phyloP scores from a whole-genome alignment of 1,140 invertebrate genomes.

The Zaprionus ornatus region DNA sequence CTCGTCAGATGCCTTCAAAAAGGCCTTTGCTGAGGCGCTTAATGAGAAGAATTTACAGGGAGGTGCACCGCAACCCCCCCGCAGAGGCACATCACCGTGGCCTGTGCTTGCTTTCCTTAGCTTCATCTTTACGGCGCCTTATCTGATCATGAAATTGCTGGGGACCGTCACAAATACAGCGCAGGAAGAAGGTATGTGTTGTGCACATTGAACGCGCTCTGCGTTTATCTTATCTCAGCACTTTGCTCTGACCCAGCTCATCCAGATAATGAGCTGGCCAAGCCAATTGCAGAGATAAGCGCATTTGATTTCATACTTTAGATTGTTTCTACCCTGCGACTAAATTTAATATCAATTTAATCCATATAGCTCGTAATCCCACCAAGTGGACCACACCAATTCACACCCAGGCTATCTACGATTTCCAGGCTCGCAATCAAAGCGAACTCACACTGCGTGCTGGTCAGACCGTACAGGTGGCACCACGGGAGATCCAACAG shows the following conservation, averaged over 20 bases:
- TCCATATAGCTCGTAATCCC: conserved; percentile 85
- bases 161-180: conserved; percentile 86
- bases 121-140: conserved; percentile 94
- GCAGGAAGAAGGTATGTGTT: conserved; percentile 85
- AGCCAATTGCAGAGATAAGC: conserved; percentile 53
- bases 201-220: conserved; percentile 42
- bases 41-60: conserved; percentile 66
- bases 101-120: conserved; percentile 92
- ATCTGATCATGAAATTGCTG: conserved; percentile 94
- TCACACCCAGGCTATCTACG: conserved; percentile 89
- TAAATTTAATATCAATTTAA: not conserved
- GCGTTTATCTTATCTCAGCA: conserved; percentile 77
- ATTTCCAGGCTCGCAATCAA: conserved; percentile 89
- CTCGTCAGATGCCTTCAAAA: conserved; percentile 85
- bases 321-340: conserved; percentile 9
- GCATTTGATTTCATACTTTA: conserved; percentile 31
- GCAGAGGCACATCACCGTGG: conserved; percentile 86
- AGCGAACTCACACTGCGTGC: conserved; percentile 91
- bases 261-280: conserved; percentile 43
- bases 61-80: conserved; percentile 46
- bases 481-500: conserved; percentile 93
- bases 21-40: conserved; percentile 85
- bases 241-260: conserved; percentile 61
- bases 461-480: conserved; percentile 91
- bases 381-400: conserved; percentile 89